These are phyloP conservation scores for Mormyrops attenuatus DNA, from an alignment of 2,797 vertebrate species.

Conservation along the genomic window DNA sequence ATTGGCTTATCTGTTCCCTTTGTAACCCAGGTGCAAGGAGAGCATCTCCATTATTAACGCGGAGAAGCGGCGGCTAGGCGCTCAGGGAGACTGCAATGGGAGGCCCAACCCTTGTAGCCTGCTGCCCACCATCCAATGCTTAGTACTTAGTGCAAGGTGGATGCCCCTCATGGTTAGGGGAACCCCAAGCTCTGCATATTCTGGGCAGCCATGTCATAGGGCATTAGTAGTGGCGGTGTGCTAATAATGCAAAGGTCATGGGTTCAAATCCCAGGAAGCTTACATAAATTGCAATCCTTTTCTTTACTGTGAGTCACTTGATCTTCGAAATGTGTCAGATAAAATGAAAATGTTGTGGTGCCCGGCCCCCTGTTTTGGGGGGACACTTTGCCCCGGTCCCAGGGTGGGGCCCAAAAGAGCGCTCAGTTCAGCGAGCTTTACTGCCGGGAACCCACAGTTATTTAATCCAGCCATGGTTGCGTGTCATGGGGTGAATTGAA, in stretches of 20 bases:
- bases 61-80: conserved; percentile 14
- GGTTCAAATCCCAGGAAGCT: not conserved
- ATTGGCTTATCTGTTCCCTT: not conserved
- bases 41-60: not conserved
- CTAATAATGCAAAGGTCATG: not conserved
- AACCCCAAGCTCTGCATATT: not conserved
- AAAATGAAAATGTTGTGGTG: not conserved
- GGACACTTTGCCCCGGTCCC: not conserved
- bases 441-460: not conserved
- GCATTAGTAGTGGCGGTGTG: not conserved
- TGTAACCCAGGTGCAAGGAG: not conserved
- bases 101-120: conserved; percentile 9
- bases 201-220: not conserved
- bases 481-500: not conserved
- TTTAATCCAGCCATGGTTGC: not conserved
- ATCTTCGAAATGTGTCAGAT: not conserved
- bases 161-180: not conserved
- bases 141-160: not conserved
- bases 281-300: not conserved
- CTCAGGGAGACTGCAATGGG: conserved; percentile 10
- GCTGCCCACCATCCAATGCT: not conserved
- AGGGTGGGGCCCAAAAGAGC: not conserved
- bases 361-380: not conserved
- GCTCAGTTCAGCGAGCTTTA: not conserved
- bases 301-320: not conserved